phyloP scores from a whole-genome alignment of 37 sponge, comb jelly and placozoan genomes.

The Lycopodina hypogea region DNA sequence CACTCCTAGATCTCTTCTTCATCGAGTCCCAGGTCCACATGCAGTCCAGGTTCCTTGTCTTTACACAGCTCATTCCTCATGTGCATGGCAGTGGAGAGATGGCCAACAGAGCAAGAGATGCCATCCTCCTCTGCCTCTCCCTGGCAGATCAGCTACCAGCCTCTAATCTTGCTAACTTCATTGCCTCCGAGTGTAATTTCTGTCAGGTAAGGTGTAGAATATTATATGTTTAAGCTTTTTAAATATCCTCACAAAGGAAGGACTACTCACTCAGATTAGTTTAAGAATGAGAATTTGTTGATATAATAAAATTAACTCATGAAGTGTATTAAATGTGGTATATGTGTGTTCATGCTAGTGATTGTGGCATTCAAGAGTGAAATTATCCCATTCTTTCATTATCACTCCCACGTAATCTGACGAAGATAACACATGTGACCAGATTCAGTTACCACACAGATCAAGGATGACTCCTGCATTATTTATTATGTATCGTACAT shows the following conservation, averaged over 20 bases:
- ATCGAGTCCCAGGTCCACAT: slow-evolving; percentile 31
- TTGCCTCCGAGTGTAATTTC: slow-evolving; percentile 62
- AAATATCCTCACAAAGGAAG: neutral
- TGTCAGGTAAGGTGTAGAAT: slow-evolving; percentile 47
- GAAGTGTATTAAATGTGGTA: neutral
- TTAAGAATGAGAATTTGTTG: too few relatives aligned
- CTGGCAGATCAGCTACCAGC: slow-evolving; percentile 47
- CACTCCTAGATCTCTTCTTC: slow-evolving; percentile 70
- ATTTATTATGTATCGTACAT: too few relatives aligned
- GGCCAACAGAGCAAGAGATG: slow-evolving; percentile 65
- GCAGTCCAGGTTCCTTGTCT: slow-evolving; percentile 59
- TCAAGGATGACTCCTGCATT: too few relatives aligned
- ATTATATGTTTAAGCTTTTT: neutral
- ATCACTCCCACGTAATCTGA: too few relatives aligned
- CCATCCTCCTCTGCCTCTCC: slow-evolving; percentile 60
- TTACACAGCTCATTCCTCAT: slow-evolving; percentile 64
- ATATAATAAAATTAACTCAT: neutral
- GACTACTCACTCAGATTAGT: too few relatives aligned
- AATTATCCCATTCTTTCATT: too few relatives aligned
- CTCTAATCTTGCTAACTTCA: slow-evolving; percentile 41
- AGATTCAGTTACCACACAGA: too few relatives aligned
- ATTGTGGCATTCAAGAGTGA: too few relatives aligned
- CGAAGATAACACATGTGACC: too few relatives aligned
- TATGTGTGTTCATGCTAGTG: neutral
- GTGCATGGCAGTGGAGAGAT: slow-evolving; percentile 54